Percentiles rank a stretch among this genome's conserved stretches.
Conservation (phyloP, 2,888 invertebrate species). For the Caenorhabditis macrosperma region DNA sequence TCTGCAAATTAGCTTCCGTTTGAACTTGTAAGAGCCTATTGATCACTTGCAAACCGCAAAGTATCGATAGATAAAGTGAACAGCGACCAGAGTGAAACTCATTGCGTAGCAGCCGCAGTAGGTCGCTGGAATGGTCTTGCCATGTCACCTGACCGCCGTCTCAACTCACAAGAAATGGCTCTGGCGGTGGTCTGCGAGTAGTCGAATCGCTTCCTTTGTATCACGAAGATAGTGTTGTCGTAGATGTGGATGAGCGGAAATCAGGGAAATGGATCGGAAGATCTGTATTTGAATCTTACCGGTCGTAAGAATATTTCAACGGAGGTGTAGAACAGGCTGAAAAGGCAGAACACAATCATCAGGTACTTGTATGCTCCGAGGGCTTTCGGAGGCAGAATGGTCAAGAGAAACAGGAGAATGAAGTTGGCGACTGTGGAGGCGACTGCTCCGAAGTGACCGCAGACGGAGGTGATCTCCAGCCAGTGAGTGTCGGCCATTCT, state of each 20-base stretch:
- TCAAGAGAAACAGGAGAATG: neutral
- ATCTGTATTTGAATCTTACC: no score
- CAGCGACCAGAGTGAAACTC: constrained; percentile 46
- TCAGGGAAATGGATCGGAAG: no score
- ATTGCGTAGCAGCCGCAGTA: constrained; percentile 51
- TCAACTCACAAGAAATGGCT: constrained; percentile 40
- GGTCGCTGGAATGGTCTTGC: constrained; percentile 44
- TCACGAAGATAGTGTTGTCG: constrained; percentile 49
- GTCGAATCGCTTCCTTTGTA: constrained; percentile 44
- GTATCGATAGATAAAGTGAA: constrained; percentile 48
- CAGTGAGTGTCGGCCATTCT: constrained; percentile 34
- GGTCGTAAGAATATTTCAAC: constrained; percentile 46
- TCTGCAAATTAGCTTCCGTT: constrained; percentile 9
- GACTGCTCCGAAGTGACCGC: constrained; percentile 15
- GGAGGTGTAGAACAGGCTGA: constrained; percentile 40
- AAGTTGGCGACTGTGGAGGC: constrained; percentile 31
- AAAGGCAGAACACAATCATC: constrained; percentile 43
- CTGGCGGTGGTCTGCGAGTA: constrained; percentile 18
- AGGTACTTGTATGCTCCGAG: constrained; percentile 40
- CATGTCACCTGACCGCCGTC: no score
- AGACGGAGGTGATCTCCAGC: constrained; percentile 32
- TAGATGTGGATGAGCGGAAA: constrained; percentile 46
- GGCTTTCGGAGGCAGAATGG: neutral
- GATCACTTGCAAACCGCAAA: constrained; percentile 45
- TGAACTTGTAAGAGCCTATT: neutral